phyloP scores from a whole-genome alignment of 2,113 vertebrate genomes.

The Etheostoma cragini region DNA sequence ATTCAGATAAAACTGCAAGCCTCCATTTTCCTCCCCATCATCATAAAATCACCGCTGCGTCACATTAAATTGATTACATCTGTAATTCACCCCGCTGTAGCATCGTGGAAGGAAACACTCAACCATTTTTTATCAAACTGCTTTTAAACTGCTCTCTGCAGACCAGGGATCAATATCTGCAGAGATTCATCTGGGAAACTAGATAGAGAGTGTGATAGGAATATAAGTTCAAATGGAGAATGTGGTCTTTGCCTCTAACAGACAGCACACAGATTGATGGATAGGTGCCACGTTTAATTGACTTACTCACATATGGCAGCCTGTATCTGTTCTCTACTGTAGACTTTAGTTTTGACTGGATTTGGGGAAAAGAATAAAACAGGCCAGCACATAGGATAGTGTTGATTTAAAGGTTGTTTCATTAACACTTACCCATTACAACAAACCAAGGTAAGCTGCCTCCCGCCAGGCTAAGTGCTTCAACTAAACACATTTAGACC shows the following conservation, averaged over 20 bases:
- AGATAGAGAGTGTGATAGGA: slow-evolving; percentile 35
- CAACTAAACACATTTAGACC: not conserved
- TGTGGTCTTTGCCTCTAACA: slow-evolving; percentile 1
- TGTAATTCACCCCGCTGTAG: slow-evolving; percentile 64
- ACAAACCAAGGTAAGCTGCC: not conserved
- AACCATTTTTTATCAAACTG: slow-evolving; percentile 67
- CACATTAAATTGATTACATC: slow-evolving; percentile 72
- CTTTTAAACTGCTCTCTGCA: slow-evolving; percentile 49
- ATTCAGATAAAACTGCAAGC: slow-evolving; percentile 64
- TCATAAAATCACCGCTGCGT: slow-evolving; percentile 49
- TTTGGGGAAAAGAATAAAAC: not conserved
- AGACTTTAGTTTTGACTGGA: not conserved
- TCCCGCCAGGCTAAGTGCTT: not conserved
- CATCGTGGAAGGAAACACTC: slow-evolving; percentile 52
- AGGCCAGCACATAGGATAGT: not conserved
- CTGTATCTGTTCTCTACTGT: slow-evolving; percentile 1
- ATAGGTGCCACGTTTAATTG: slow-evolving; percentile 14
- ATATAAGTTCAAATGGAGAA: slow-evolving; percentile 32
- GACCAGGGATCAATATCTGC: slow-evolving; percentile 66
- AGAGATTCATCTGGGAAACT: slow-evolving; percentile 49
- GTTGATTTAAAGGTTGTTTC: slow-evolving; percentile 7
- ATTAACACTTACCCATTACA: not conserved
- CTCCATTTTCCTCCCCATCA: slow-evolving; percentile 47
- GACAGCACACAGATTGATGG: slow-evolving; percentile 10
- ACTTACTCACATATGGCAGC: slow-evolving; percentile 11